Conservation (phyloP, 2,888 invertebrate species). For the Drosophila kanekoi region DNA sequence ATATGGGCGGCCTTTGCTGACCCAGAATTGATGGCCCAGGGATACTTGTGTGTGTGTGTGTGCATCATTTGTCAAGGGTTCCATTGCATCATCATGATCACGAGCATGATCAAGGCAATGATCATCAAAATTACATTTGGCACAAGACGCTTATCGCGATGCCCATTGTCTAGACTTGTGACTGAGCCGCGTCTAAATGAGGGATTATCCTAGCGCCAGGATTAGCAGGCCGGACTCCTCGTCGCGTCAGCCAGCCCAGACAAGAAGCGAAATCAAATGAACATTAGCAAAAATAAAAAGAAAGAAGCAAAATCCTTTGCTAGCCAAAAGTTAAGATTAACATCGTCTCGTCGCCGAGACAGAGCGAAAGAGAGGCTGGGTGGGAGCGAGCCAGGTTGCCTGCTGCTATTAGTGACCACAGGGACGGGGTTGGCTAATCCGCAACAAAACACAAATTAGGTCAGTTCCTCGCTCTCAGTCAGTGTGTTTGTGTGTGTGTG, state of each 20-base stretch:
- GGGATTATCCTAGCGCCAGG: constrained; percentile 80
- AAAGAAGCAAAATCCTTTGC: constrained; percentile 52
- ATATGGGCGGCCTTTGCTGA: constrained; percentile 50
- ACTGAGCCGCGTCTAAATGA: constrained; percentile 75
- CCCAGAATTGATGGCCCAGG: constrained; percentile 55
- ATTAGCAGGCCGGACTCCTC: constrained; percentile 46
- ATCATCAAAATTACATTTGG: constrained; percentile 52
- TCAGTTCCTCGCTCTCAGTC: constrained; percentile 47
- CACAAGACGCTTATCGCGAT: constrained; percentile 55
- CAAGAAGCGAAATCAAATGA: constrained; percentile 74
- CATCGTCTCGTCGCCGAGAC: constrained; percentile 61
- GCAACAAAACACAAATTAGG: constrained; percentile 63
- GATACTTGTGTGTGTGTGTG: constrained; percentile 40
- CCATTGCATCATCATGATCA: constrained; percentile 34
- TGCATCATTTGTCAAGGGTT: constrained; percentile 41
- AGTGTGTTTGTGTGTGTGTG: constrained; percentile 44
- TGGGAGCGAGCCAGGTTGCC: constrained; percentile 1
- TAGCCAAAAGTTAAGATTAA: constrained; percentile 75
- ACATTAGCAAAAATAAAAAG: constrained; percentile 63
- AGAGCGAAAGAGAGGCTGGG: background rate
- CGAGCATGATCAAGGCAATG: constrained; percentile 7
- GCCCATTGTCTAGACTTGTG: constrained; percentile 78
- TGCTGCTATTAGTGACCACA: constrained; percentile 68
- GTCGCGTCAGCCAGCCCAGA: constrained; percentile 38
- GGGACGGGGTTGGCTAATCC: constrained; percentile 64